phyloP scores from a whole-genome alignment of 2,113 vertebrate genomes.

The Hippocampus guttulatus region DNA sequence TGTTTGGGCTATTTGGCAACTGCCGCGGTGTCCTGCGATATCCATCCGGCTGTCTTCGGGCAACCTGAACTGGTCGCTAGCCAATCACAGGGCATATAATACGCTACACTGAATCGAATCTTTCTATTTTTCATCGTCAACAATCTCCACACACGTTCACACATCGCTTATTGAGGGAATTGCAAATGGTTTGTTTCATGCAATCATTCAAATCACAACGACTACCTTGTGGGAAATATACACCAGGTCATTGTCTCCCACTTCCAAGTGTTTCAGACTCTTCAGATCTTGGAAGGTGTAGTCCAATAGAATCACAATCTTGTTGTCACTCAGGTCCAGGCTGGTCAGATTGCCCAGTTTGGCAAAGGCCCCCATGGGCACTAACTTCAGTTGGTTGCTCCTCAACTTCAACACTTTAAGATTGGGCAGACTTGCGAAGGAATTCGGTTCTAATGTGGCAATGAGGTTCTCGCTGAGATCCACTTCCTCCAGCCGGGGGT shows the following conservation, averaged over 20 bases:
- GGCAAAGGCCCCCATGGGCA: constrained; percentile 87
- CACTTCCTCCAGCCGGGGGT: constrained; percentile 87
- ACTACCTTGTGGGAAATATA: constrained; percentile 88
- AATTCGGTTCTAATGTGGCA: constrained; percentile 87
- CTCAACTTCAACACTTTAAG: constrained; percentile 84
- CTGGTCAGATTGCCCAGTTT: constrained; percentile 88
- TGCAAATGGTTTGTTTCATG: background rate
- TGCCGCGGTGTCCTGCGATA: background rate
- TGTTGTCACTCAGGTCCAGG: constrained; percentile 95
- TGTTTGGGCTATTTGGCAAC: no score
- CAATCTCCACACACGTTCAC: background rate
- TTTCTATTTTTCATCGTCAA: background rate
- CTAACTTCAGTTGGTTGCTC: constrained; percentile 89
- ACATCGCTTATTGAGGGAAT: background rate
- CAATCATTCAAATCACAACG: background rate
- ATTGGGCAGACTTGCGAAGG: constrained; percentile 82
- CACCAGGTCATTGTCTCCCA: constrained; percentile 95
- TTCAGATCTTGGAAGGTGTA: constrained; percentile 90
- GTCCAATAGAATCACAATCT: constrained; percentile 92
- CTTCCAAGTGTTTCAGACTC: constrained; percentile 83
- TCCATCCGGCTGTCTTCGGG: no score
- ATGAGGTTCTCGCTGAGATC: constrained; percentile 95
- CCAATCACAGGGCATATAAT: background rate
- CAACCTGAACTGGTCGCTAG: no score
- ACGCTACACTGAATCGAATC: background rate